A percentile compares a stretch with the other conserved stretches of the same genome.
phyloP scores from a whole-genome alignment of 2,113 vertebrate species.

The Isurus oxyrinchus region DNA sequence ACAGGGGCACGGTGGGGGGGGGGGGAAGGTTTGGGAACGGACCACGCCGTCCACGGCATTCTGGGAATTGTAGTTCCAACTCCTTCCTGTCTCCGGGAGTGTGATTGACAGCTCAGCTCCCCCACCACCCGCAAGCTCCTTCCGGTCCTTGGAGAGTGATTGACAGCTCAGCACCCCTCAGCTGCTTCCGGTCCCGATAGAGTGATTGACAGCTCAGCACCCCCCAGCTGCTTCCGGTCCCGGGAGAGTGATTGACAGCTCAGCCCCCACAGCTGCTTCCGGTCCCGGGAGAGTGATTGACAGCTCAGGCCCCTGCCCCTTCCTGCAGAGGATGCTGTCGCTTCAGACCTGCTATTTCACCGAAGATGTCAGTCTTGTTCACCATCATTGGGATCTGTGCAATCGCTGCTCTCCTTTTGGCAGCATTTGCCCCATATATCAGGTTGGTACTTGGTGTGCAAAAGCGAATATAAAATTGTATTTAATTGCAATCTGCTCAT shows the following conservation, averaged over 20 bases:
- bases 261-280: too few species aligned
- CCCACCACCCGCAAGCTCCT: neutral
- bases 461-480: neutral
- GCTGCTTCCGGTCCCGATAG: neutral
- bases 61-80: neutral
- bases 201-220: too few species aligned
- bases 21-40: too few species aligned
- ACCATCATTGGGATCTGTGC: slow-evolving; percentile 55
- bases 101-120: too few species aligned
- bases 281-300: neutral
- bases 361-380: slow-evolving; percentile 44
- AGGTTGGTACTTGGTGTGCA: slow-evolving; percentile 57
- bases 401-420: slow-evolving; percentile 56
- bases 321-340: neutral
- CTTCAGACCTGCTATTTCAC: neutral
- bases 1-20: too few species aligned
- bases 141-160: neutral
- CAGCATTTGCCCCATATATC: slow-evolving; percentile 64
- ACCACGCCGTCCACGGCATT: neutral
- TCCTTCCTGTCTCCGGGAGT: neutral
- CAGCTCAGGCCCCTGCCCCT: neutral
- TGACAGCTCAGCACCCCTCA: too few species aligned
- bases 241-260: too few species aligned
- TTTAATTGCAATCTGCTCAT: neutral
- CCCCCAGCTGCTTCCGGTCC: too few species aligned